These are phyloP conservation scores for Cephus rjabovi DNA, from an alignment of 2,888 invertebrate genomes.

Conservation along the genomic window DNA sequence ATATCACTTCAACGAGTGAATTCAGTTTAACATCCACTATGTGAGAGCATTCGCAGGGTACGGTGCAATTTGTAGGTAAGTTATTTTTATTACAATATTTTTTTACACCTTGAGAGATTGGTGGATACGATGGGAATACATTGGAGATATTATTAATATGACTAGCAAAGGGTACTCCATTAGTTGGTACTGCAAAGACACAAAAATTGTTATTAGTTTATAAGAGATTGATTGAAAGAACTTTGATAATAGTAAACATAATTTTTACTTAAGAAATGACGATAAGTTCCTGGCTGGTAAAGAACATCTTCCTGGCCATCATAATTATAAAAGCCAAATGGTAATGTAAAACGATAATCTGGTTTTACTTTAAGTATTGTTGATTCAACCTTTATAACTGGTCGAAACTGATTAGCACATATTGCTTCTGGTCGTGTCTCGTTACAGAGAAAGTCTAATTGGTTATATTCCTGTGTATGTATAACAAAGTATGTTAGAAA, in stretches of 20 bases:
- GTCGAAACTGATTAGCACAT: slow-evolving; percentile 79
- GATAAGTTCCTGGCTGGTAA: slow-evolving; percentile 84
- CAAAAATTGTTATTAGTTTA: neutral
- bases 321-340: slow-evolving; percentile 75
- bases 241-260: slow-evolving; percentile 8
- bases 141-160: slow-evolving; percentile 84
- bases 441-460: slow-evolving; percentile 84
- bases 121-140: slow-evolving; percentile 81
- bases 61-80: slow-evolving; percentile 81
- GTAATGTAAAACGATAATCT: slow-evolving; percentile 84
- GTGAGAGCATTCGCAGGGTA: slow-evolving; percentile 87
- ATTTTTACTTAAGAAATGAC: slow-evolving; percentile 79
- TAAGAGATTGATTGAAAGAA: neutral
- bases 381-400: slow-evolving; percentile 77
- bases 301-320: slow-evolving; percentile 69
- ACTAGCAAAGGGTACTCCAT: neutral
- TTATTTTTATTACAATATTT: slow-evolving; percentile 80
- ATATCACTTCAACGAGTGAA: slow-evolving; percentile 85
- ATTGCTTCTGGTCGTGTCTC: slow-evolving; percentile 77
- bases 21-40: slow-evolving; percentile 83
- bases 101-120: slow-evolving; percentile 84
- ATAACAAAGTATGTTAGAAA: neutral
- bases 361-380: slow-evolving; percentile 79
- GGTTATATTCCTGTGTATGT: slow-evolving; percentile 80
- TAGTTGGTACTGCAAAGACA: neutral